A percentile compares a stretch with the other conserved stretches of the same genome.
Conservation (phyloP, 2,888 invertebrate genomes). For the Strigamia crassipes region DNA sequence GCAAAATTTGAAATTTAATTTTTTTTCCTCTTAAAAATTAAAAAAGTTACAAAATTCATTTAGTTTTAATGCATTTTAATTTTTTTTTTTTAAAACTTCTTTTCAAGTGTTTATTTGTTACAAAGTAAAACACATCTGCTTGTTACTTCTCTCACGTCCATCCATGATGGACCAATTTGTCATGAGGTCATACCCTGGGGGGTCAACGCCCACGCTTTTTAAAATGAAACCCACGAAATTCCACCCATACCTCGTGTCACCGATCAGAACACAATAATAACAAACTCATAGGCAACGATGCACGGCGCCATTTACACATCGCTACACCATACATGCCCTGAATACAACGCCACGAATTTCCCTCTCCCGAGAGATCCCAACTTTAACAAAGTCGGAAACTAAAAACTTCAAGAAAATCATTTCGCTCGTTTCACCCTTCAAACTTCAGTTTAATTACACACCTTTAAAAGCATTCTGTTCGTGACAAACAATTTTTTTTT, state of each 20-base stretch:
- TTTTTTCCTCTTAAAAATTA: too few relatives aligned
- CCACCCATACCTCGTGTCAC: slow-evolving; percentile 21
- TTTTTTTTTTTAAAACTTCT: too few relatives aligned
- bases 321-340: slow-evolving; percentile 4
- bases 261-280: slow-evolving; percentile 21
- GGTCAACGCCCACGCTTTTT: background rate
- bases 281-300: slow-evolving; percentile 15
- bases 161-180: slow-evolving; percentile 11
- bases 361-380: background rate
- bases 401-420: background rate
- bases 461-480: too few relatives aligned
- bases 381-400: background rate
- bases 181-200: slow-evolving; percentile 11
- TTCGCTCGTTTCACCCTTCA: too few relatives aligned
- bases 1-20: too few relatives aligned
- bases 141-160: slow-evolving; percentile 2
- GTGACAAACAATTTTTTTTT: too few relatives aligned
- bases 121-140: slow-evolving; percentile 7
- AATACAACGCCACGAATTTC: background rate
- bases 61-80: too few relatives aligned
- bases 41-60: too few relatives aligned
- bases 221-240: slow-evolving; percentile 12
- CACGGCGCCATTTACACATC: slow-evolving; percentile 16
- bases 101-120: slow-evolving; percentile 3
- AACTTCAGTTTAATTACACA: too few relatives aligned